Percentiles rank a stretch among this genome's conserved stretches.
Evolutionary conservation across 2,113 vertebrate genomes (phyloP).

Genomic region (Thinocorus orbignyianus): DNA sequence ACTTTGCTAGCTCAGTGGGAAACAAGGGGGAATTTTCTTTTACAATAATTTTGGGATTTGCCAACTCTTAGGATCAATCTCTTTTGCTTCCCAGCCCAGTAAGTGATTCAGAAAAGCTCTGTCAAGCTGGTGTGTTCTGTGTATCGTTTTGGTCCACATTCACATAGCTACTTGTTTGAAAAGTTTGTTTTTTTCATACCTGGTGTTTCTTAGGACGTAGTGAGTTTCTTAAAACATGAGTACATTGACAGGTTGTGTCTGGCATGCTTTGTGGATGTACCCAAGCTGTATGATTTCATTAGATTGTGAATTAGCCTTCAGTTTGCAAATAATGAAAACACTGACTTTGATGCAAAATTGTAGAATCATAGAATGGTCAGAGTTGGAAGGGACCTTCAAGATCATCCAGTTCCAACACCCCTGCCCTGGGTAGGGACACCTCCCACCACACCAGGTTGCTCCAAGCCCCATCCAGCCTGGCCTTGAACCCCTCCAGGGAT

Average conservation of each 20-base stretch:
- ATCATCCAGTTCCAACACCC: no score
- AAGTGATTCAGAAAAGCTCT: rapidly evolving
- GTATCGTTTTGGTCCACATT: background rate
- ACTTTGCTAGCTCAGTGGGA: background rate
- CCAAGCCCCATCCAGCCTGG: no score
- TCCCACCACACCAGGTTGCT: no score
- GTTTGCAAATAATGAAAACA: background rate
- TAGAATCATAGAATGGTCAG: no score
- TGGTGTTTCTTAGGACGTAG: background rate
- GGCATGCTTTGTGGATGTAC: no score
- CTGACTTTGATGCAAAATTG: background rate
- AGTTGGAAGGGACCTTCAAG: no score
- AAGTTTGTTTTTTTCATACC: background rate
- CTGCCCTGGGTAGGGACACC: no score
- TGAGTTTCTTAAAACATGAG: background rate
- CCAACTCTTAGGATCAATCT: background rate
- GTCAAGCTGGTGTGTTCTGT: background rate
- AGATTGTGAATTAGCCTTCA: background rate
- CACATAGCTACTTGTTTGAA: background rate
- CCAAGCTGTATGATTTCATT: rapidly evolving
- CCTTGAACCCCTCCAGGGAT: no score
- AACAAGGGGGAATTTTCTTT: background rate
- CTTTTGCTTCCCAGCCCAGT: background rate
- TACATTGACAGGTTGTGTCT: no score
- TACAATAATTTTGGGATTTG: background rate